A percentile compares a stretch with the other conserved stretches of the same genome.
Conservation (phyloP, 2,113 vertebrate species). For the Sturnus vulgaris region DNA sequence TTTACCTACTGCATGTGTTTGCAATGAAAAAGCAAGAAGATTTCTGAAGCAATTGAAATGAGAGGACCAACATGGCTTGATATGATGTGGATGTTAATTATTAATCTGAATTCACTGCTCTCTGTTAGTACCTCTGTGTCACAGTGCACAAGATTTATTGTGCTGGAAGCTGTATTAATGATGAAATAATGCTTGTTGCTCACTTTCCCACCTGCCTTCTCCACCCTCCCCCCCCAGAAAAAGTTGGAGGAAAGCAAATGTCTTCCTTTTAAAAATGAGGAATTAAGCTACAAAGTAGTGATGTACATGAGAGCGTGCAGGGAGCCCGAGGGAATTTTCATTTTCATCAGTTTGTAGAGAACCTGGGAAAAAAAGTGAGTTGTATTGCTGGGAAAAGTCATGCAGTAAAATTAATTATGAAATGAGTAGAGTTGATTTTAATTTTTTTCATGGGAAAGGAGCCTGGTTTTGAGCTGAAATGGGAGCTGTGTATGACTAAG, state of each 20-base stretch:
- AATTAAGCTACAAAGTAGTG: neutral
- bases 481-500: neutral
- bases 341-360: neutral
- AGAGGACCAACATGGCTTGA: neutral
- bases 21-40: neutral
- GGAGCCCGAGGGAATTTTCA: neutral
- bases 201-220: neutral
- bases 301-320: neutral
- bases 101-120: neutral
- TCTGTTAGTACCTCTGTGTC: neutral
- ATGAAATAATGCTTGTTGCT: neutral
- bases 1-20: neutral
- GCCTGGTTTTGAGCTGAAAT: neutral
- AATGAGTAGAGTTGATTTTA: neutral
- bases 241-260: neutral
- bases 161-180: neutral
- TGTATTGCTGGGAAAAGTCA: neutral
- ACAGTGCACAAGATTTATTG: neutral
- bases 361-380: neutral
- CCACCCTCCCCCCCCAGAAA: rapidly evolving
- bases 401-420: neutral
- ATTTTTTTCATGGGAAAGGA: neutral
- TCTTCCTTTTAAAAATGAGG: neutral
- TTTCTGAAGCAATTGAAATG: neutral
- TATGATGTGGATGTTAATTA: neutral